Evolutionary conservation across 2,888 invertebrate species (phyloP), one percentile per base, ranked within the genome.

Genomic region (Eupithecia vulgata): DNA sequence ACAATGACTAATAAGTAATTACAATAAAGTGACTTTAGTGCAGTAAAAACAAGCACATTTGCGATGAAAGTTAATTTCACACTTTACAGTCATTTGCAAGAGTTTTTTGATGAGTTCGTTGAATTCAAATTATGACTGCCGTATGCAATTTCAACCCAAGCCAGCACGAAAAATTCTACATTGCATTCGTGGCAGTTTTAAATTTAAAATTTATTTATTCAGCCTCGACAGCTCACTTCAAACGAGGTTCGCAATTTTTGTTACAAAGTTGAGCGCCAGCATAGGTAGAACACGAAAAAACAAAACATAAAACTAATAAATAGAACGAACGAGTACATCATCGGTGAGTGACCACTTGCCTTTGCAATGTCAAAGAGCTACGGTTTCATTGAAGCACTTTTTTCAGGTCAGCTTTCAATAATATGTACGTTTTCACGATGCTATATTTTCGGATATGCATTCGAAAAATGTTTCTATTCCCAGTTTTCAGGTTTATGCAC

Each of bases 221-320:
- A 72, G n/a, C 67, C 69, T 70, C 65, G 48, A 57, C 52, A 70
- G 69, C 73, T 71, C 69, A 73, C 67, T 67, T 67, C 59, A 71
- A 74, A 73, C 71, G 52, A 74, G 57, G 30, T 52, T 37, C 45
- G 45, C 45, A 78, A 75, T 78, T 35, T 35, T 35, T 35, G 35
- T 79, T 78, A 75, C 75, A 76, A 81, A 79, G 61, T 34, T 34
- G 59, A 61, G 79, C 79, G 71, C 74, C 35, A 71, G 66, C 57
- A 65, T 13, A 68, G 70, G 68, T 66, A 64, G 64, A 74, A 74
- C 71, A 77, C 57, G 69, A 70, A 71, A n/a, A n/a, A n/a, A n/a
- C n/a, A n/a, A n/a, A n/a, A n/a, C n/a, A n/a, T n/a, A n/a, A 70
- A 70, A 79, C 74, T 72, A 78, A 77, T 77, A 71, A 78, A 77